Percentiles rank a stretch among this genome's conserved stretches.
These are phyloP conservation scores for human DNA, from an alignment of 2,113 vertebrate genomes.

Conservation along the genomic window DNA sequence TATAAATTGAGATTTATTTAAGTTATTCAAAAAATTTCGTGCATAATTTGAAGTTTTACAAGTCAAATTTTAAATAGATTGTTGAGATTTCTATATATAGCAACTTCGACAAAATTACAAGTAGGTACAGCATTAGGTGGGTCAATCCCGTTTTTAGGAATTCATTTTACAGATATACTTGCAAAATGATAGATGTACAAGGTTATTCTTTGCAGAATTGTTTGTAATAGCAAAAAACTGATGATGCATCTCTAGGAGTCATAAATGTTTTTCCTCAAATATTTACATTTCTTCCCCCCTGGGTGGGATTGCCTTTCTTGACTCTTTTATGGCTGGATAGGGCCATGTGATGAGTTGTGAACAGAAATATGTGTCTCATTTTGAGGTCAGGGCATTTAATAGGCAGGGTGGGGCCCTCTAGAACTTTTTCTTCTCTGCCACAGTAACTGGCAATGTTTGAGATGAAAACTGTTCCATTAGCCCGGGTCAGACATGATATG, in stretches of 20 bases:
- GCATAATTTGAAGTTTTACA: slow-evolving; percentile 19
- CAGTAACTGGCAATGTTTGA: background rate
- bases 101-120: background rate
- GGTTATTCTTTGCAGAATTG: background rate
- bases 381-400: background rate
- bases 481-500: background rate
- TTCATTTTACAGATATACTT: slow-evolving; percentile 29
- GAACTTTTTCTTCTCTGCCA: background rate
- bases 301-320: background rate
- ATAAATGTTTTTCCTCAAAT: background rate
- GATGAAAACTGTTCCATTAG: background rate
- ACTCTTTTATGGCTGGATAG: background rate
- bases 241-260: background rate
- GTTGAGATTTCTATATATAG: background rate
- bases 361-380: background rate
- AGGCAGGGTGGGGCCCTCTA: background rate
- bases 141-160: background rate
- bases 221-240: background rate
- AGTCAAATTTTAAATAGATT: slow-evolving; percentile 29
- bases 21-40: background rate
- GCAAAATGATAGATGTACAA: background rate
- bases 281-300: background rate
- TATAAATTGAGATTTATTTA: background rate
- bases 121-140: background rate
- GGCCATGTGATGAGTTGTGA: background rate